Evolutionary conservation across 2,888 invertebrate species (phyloP).

Genomic region (Melangyna quadrimaculata): DNA sequence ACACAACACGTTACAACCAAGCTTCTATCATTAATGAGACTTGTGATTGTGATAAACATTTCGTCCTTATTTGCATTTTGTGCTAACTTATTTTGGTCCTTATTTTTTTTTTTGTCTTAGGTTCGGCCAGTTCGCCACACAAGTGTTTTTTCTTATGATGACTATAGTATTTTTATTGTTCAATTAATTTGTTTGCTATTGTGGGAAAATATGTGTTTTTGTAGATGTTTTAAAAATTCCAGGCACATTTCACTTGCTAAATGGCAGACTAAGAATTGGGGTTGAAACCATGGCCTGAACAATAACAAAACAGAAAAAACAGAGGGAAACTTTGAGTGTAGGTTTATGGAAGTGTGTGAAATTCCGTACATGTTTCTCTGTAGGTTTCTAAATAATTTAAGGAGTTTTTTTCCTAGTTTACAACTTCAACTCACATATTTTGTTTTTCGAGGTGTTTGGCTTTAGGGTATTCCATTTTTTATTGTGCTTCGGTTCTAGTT

Average conservation of each 20-base stretch:
- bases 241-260: conserved; percentile 2
- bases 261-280: not conserved
- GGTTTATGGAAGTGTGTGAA: not conserved
- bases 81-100: conserved; percentile 51
- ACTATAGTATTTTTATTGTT: conserved; percentile 12
- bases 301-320: not conserved
- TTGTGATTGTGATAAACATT: conserved; percentile 16
- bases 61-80: conserved; percentile 46
- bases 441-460: not conserved
- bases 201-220: not conserved
- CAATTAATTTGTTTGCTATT: conserved; percentile 20
- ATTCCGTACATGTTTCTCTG: not conserved
- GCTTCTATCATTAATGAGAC: conserved; percentile 21
- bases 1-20: not conserved
- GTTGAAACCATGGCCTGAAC: not conserved
- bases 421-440: not conserved
- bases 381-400: conserved; percentile 7
- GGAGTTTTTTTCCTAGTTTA: not conserved
- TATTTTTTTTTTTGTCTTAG: not conserved
- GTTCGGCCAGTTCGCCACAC: not conserved
- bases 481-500: not conserved
- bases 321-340: not conserved
- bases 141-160: conserved; percentile 13
- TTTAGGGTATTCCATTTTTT: not conserved
- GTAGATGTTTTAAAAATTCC: conserved; percentile 1